Evolutionary conservation across 2,888 invertebrate species (phyloP), one percentile per base, ranked within the genome.

Genomic region (Ditylenchus weischeri): DNA sequence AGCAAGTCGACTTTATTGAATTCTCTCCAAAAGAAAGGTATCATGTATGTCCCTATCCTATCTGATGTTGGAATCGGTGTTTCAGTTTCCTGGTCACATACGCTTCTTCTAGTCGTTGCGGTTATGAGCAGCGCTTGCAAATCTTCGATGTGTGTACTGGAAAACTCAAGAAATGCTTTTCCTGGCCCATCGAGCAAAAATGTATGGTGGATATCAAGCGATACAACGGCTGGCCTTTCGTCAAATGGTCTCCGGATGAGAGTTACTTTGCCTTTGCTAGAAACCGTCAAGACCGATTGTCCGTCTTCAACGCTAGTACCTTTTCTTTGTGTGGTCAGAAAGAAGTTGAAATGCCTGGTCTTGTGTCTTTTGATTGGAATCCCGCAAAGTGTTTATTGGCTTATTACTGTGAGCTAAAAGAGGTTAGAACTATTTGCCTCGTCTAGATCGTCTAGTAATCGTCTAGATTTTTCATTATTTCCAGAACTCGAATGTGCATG

Each of bases 21-120:
- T 98, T 94, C 85, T 98, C 96, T 13, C 96, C 98, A 0, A 91
- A 92, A 84, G 98, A 98, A 86, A 88, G 88, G 81, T 96, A 94
- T 84, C 85, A 96, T 72, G 92, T 95, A 2, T 54, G 11, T 54
- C 10, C 1, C 54, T 50, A 2, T 50, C 21, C 2, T 50, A 50
- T 4, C 29, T 29, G 29, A 29, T 29, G 5, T 29, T 29, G 2
- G 5, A 29, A 29, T 88, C 1, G 36, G 19, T 21, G 8, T 43
- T 43, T 43, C 15, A 43, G 43, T 43, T 43, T 43, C 15, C 43
- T 43, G 43, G 43, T 43, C 8, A 13, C 43, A 2, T 43, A 43
- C 8, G n/a, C n/a, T n/a, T n/a, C n/a, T 43, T 13, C 11, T 13
- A 43, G 43, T 43, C 43, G 43, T 1, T 43, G 43, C 43, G 8